Evolutionary conservation across 2,888 invertebrate genomes (phyloP).

Genomic region (Aplocera efformata): DNA sequence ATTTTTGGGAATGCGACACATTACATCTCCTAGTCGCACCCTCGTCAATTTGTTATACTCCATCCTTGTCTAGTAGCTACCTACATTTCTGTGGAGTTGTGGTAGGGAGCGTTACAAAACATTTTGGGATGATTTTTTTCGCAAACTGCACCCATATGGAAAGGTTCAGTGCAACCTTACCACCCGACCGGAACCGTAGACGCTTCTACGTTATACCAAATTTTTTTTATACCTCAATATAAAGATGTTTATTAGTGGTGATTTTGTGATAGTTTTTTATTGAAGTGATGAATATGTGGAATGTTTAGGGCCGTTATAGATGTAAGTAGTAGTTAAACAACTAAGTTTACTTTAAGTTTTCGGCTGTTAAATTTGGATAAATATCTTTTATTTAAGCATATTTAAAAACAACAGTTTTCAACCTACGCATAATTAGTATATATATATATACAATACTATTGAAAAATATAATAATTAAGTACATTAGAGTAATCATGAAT

Average conservation of each 20-base stretch:
- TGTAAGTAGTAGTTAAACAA: conserved; percentile 13
- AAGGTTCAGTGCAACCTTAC: conserved; percentile 51
- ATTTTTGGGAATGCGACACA: conserved; percentile 75
- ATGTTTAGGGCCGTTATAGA: conserved; percentile 10
- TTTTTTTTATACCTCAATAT: conserved; percentile 1
- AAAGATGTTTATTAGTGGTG: conserved; percentile 22
- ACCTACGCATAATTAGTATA: too few relatives aligned
- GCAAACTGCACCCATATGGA: conserved; percentile 71
- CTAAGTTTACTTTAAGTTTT: not conserved
- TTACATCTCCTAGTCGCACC: conserved; percentile 53
- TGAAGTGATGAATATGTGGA: conserved; percentile 13
- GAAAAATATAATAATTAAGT: too few relatives aligned
- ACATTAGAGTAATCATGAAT: too few relatives aligned
- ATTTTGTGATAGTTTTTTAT: conserved; percentile 10
- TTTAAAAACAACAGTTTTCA: too few relatives aligned
- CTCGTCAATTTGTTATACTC: conserved; percentile 32
- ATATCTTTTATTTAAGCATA: too few relatives aligned
- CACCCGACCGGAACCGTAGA: conserved; percentile 15
- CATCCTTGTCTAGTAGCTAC: conserved; percentile 57
- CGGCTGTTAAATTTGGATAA: too few relatives aligned
- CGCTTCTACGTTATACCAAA: conserved; percentile 20
- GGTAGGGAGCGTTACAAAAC: conserved; percentile 69
- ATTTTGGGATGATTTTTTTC: conserved; percentile 77
- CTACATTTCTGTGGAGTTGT: conserved; percentile 62
- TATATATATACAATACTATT: too few relatives aligned